Percentiles rank a stretch among this genome's conserved stretches.
Evolutionary conservation across 35 echinoderm and acorn worm species (phyloP).

Genomic region (Patiria miniata): DNA sequence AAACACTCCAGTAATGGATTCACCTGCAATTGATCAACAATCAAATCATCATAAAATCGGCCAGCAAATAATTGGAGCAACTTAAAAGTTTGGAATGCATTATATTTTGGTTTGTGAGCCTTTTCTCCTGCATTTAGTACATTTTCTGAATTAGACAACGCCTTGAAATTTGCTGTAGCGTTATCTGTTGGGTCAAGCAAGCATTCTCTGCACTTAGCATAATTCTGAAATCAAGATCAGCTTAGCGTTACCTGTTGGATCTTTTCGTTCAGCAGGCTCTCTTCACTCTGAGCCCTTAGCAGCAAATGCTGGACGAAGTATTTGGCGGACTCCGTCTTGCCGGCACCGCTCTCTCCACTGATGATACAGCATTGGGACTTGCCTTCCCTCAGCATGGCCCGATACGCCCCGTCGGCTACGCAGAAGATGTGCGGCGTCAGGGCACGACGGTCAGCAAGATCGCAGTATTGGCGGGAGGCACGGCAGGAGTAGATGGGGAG

Average conservation of each 20-base stretch:
- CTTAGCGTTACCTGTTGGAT: slow-evolving; percentile 75
- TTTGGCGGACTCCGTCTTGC: slow-evolving; percentile 93
- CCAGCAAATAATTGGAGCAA: too few relatives aligned
- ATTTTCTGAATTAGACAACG: too few relatives aligned
- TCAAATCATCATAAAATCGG: too few relatives aligned
- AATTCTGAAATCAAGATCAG: not conserved
- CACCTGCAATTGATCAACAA: slow-evolving; percentile 46
- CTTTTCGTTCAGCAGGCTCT: slow-evolving; percentile 87
- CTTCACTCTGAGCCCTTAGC: slow-evolving; percentile 65
- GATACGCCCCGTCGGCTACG: slow-evolving; percentile 77
- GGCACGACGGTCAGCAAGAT: slow-evolving; percentile 37
- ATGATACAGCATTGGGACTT: slow-evolving; percentile 94
- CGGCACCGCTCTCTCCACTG: slow-evolving; percentile 96
- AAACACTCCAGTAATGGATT: slow-evolving; percentile 91
- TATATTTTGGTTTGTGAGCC: too few relatives aligned
- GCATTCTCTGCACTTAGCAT: not conserved
- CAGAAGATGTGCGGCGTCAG: slow-evolving; percentile 89
- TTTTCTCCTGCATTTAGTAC: too few relatives aligned
- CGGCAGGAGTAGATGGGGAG: slow-evolving; percentile 83
- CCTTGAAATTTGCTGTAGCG: too few relatives aligned
- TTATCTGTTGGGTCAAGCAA: not conserved
- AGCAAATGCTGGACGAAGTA: slow-evolving; percentile 90
- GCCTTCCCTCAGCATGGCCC: slow-evolving; percentile 61
- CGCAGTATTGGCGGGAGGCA: slow-evolving; percentile 67
- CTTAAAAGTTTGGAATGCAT: too few relatives aligned